Evolutionary conservation across 2,113 vertebrate genomes (phyloP), one percentile per base, ranked within the genome.

Genomic region (Cololabis saira): DNA sequence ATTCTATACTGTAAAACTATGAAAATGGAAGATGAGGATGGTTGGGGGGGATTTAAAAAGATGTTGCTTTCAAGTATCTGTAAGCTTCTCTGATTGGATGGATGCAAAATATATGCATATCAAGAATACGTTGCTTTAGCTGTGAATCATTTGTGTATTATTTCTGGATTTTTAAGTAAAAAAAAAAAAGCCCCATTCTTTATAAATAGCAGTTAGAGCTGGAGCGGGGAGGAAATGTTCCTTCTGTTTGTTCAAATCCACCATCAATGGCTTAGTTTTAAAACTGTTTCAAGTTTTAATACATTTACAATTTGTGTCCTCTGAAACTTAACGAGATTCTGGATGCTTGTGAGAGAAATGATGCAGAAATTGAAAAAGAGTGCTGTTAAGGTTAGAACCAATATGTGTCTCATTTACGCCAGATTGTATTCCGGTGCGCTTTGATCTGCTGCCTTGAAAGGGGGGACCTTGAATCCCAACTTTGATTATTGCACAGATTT

Each of bases 361-460:
- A 76, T 76, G 60, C 68, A 64, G 60, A 55, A 62, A 80, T 48
- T 56, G 61, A 81, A 64, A 44, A 60, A 82, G 74, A 51, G 51
- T 47, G 37, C 27, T 55, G 51, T 49, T 17, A 15, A 37, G 18
- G 42, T 59, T 52, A 37, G 57, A 44, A 57, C 49, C 16, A 66
- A 40, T 42, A 19, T 14, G 48, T 30, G 58, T 74, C 63, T 82
- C 44, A 48, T 70, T 71, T 55, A 61, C 9, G 72, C 61, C 43
- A 33, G 17, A 56, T 56, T 80, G 75, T 42, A 72, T 79, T 56
- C 40, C 47, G 12, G 52, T 3, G 8, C 48, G 59, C 84, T 82
- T 83, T 78, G 80, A 74, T 80, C 61, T 22, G 62, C 58, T 48
- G 47, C 52, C 74, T 42, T 24, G 16, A 71, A 68, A 62, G n/a